Evolutionary conservation across 2,113 vertebrate species (phyloP), one percentile per base, ranked within the genome.

Genomic region (Lanius collurio): DNA sequence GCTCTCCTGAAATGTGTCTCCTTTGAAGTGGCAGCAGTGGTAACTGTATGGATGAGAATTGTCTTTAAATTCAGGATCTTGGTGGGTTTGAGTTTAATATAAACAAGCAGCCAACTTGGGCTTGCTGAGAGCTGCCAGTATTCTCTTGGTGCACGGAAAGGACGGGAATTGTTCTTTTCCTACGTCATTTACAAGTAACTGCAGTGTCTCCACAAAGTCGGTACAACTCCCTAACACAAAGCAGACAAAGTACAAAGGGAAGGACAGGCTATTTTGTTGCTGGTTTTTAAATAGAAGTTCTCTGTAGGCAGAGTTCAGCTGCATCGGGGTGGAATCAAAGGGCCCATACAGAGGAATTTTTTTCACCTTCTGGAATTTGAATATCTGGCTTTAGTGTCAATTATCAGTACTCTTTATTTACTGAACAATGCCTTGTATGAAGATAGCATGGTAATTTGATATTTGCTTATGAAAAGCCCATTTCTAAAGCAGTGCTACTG

Each of bases 131-230:
- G 78, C 83, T 92, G 71, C 50, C 49, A 15, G 37, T 44, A 47
- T 87, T 94, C 89, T 92, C 89, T 17, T 26, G 74, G 82, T 83
- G 59, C 83, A 15, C 4, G 49, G 67, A 44, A 92, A 93, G 91
- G 80, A 88, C 90, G 73, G 70, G 69, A 68, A 69, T 79, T 93
- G 91, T 91, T 92, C 74, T 83, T 91, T 96, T 94, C 74, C 65
- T 95, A 79, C 94, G 77, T 96, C 91, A 92, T 97, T 96, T 95
- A 96, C 84, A 89, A 93, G 92, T 86, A 94, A 83, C 83, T 85
- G 91, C 94, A 93, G 62, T 92, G 91, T 89, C 91, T 95, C 85
- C 74, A 69, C 87, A 84, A 96, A 96, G 91, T 95, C 64, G 1
- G 70, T 59, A 83, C 70, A 87, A 87, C 52, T 90, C 78, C 28